phyloP scores from a whole-genome alignment of 2,797 vertebrate genomes.

The Gymnothorax javanicus region DNA sequence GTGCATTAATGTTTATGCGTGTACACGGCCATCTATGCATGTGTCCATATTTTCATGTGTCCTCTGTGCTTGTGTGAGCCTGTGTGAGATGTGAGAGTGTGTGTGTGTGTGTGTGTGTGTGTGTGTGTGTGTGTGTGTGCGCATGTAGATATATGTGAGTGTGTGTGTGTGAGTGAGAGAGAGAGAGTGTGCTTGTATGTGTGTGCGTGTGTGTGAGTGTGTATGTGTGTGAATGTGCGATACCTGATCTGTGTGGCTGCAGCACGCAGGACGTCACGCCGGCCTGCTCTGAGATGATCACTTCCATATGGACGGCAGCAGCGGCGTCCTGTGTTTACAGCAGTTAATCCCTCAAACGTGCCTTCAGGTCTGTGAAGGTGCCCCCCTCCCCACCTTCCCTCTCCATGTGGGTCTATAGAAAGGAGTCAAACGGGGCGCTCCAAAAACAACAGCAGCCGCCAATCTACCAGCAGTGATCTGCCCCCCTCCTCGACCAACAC shows the following conservation, averaged over 20 bases:
- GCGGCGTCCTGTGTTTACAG: conserved; percentile 66
- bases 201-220: conserved; percentile 9
- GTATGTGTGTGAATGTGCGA: conserved; percentile 11
- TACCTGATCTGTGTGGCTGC: conserved; percentile 54
- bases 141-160: background rate
- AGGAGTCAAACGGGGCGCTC: background rate
- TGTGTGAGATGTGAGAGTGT: background rate
- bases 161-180: background rate
- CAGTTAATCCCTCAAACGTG: conserved; percentile 62
- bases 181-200: background rate
- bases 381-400: conserved; percentile 27
- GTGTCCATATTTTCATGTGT: background rate
- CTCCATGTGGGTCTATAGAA: conserved; percentile 20
- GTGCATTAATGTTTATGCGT: background rate
- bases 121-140: background rate
- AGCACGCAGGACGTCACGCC: conserved; percentile 58
- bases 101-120: background rate
- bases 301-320: conserved; percentile 69
- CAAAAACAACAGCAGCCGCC: background rate
- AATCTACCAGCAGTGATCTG: no score
- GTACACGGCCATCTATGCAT: background rate
- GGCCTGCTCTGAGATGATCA: conserved; percentile 60
- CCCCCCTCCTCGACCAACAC: conserved; percentile 43
- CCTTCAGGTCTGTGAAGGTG: conserved; percentile 55
- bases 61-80: background rate